Conservation (phyloP, 2,797 vertebrate genomes). For the Catostomus latipinnis region DNA sequence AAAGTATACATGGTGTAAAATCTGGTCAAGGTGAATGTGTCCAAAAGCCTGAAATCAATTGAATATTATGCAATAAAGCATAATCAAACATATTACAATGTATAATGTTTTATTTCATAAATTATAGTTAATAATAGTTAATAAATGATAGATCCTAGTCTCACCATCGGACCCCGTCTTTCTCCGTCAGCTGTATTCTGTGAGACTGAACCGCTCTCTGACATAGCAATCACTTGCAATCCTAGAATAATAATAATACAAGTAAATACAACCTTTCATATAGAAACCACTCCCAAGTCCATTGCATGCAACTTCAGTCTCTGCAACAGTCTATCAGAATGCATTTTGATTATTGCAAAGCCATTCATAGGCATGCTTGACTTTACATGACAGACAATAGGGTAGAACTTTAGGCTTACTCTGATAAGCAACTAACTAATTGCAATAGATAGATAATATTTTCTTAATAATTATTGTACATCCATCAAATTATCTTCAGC, state of each 20-base stretch:
- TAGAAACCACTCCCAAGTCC: neutral
- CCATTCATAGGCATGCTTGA: too few relatives aligned
- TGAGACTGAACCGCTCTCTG: slow-evolving; percentile 83
- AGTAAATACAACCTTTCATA: neutral
- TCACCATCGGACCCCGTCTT: slow-evolving; percentile 83
- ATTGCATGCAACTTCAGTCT: neutral
- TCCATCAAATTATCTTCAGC: too few relatives aligned
- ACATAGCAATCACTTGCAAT: slow-evolving; percentile 85
- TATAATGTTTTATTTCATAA: neutral
- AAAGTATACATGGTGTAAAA: neutral
- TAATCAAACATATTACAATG: neutral
- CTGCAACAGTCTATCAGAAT: too few relatives aligned
- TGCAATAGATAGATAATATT: too few relatives aligned
- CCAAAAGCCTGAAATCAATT: neutral
- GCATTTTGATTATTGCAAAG: too few relatives aligned
- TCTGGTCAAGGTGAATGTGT: neutral
- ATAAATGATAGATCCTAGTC: slow-evolving; percentile 38
- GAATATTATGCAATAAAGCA: neutral
- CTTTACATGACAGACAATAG: too few relatives aligned
- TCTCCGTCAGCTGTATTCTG: slow-evolving; percentile 89
- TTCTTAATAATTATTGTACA: too few relatives aligned
- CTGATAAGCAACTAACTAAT: too few relatives aligned
- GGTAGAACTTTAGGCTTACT: too few relatives aligned
- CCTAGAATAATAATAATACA: slow-evolving; percentile 67
- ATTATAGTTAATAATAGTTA: neutral